A percentile compares a stretch with the other conserved stretches of the same genome.
These are phyloP conservation scores for Corydoras maculifer DNA, from an alignment of 2,113 vertebrate species.

Conservation along the genomic window DNA sequence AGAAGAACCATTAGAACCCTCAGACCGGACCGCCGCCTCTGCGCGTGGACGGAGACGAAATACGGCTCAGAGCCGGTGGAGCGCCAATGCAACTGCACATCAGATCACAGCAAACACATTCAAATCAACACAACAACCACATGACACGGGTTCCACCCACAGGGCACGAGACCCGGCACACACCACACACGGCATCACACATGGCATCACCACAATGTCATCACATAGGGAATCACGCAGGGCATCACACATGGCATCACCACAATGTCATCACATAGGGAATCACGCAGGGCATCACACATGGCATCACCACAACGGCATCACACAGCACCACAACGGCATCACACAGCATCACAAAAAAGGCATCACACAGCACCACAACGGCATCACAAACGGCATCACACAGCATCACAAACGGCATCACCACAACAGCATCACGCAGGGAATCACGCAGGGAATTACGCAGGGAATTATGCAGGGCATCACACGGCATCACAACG, in stretches of 20 bases:
- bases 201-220: neutral
- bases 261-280: too few relatives aligned
- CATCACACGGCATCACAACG: too few relatives aligned
- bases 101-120: constrained; percentile 47
- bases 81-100: constrained; percentile 47
- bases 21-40: neutral
- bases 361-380: too few relatives aligned
- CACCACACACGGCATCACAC: constrained; percentile 1
- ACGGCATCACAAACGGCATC: neutral
- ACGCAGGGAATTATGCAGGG: too few relatives aligned
- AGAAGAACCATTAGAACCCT: constrained; percentile 33
- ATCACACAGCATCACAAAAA: neutral
- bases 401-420: too few relatives aligned
- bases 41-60: constrained; percentile 3
- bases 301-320: too few relatives aligned
- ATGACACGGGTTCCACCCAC: neutral
- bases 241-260: too few relatives aligned
- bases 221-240: too few relatives aligned
- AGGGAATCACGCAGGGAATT: too few relatives aligned
- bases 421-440: neutral
- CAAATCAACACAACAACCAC: constrained; percentile 35
- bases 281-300: too few relatives aligned
- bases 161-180: too few relatives aligned
- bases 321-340: neutral
- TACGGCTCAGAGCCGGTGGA: constrained; percentile 32